These are phyloP conservation scores for Villa cingulata DNA, from an alignment of 2,888 invertebrate genomes.

Conservation along the genomic window DNA sequence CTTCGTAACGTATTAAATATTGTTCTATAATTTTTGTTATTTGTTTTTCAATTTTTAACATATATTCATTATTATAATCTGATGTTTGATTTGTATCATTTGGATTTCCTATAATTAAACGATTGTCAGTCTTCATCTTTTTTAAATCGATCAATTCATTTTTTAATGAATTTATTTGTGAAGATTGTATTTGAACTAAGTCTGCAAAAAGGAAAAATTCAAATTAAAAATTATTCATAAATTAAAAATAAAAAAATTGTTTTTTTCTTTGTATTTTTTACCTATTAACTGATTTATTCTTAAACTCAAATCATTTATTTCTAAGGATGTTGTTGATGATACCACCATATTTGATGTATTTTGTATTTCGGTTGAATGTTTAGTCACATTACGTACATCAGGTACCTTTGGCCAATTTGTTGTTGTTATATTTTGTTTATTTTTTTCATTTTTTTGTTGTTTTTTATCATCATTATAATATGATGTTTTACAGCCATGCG, in stretches of 20 bases:
- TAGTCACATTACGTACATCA: constrained; percentile 24
- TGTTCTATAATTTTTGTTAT: constrained; percentile 33
- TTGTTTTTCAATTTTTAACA: constrained; percentile 31
- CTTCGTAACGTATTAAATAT: constrained; percentile 32
- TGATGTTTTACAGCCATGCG: constrained; percentile 38
- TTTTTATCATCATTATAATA: constrained; percentile 10
- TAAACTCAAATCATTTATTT: constrained; percentile 2
- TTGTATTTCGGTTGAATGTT: constrained; percentile 29
- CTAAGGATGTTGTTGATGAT: background rate
- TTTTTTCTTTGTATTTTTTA: constrained; percentile 16
- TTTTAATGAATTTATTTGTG: constrained; percentile 38
- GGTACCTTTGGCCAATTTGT: constrained; percentile 25
- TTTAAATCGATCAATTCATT: constrained; percentile 28
- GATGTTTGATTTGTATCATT: background rate
- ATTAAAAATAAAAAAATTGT: background rate
- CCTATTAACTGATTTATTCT: constrained; percentile 32
- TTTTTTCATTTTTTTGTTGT: background rate
- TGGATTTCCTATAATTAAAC: background rate
- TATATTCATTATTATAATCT: constrained; percentile 20
- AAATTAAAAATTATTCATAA: background rate
- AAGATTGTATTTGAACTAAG: constrained; percentile 37
- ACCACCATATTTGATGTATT: constrained; percentile 25
- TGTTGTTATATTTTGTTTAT: background rate
- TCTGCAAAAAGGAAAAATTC: constrained; percentile 25
- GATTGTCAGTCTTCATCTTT: constrained; percentile 18